Percentiles rank a stretch among this genome's conserved stretches.
phyloP scores from a whole-genome alignment of 2,888 invertebrate species.

The Lochmaea capreae region DNA sequence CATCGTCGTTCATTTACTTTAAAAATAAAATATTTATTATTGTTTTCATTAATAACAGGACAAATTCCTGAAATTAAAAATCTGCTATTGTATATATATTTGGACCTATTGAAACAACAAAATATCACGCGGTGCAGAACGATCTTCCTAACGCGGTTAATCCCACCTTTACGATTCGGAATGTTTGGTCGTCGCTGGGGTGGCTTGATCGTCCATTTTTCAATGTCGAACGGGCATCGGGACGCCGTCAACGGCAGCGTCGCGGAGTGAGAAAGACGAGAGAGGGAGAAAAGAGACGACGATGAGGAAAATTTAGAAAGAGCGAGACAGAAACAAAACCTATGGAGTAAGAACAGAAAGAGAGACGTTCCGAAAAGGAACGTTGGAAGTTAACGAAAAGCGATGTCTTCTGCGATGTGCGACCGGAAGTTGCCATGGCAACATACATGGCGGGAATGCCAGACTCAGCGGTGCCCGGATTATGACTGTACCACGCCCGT shows the following conservation, averaged over 20 bases:
- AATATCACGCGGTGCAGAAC: neutral
- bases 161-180: slow-evolving; percentile 1
- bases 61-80: no score
- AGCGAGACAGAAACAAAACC: neutral
- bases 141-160: neutral
- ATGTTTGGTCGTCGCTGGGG: slow-evolving; percentile 9
- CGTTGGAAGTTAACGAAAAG: slow-evolving; percentile 35
- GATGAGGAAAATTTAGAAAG: neutral
- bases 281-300: neutral
- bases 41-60: no score
- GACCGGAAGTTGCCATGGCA: slow-evolving; percentile 53
- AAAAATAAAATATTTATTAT: no score
- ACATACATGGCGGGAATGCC: slow-evolving; percentile 58
- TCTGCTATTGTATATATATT: no score
- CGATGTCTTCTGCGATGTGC: slow-evolving; percentile 41
- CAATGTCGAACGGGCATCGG: slow-evolving; percentile 24
- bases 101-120: neutral
- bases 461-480: slow-evolving; percentile 55
- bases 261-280: neutral
- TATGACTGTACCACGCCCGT: slow-evolving; percentile 43
- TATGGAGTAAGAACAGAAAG: neutral
- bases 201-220: slow-evolving; percentile 18
- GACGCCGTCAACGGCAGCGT: slow-evolving; percentile 13
- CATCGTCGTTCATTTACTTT: no score
- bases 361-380: slow-evolving; percentile 14